Percentiles rank a stretch among this genome's conserved stretches.
Evolutionary conservation across 2,113 vertebrate species (phyloP).

Genomic region (Campylomormyrus tamandua): DNA sequence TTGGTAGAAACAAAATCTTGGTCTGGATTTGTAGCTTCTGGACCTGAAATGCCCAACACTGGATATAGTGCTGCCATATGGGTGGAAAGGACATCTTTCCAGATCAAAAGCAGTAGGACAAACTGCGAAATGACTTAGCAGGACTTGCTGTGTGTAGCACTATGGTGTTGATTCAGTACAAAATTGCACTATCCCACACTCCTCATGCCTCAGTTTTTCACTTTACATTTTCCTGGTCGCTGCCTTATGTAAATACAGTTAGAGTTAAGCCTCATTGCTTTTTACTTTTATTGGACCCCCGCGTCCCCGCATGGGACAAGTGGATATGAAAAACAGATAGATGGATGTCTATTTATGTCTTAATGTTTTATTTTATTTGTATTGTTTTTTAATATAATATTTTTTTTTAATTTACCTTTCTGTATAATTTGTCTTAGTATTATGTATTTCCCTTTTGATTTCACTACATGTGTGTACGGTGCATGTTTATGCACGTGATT

Average conservation of each 20-base stretch:
- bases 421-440: background rate
- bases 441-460: background rate
- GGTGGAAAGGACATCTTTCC: background rate
- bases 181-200: background rate
- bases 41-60: too few species aligned
- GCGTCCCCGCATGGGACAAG: background rate
- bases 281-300: background rate
- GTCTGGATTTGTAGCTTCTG: too few species aligned
- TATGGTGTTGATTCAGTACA: background rate
- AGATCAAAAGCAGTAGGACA: background rate
- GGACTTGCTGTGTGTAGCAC: background rate
- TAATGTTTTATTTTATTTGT: background rate
- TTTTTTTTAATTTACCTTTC: background rate
- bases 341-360: background rate
- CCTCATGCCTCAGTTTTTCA: background rate
- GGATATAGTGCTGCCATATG: background rate
- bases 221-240: background rate
- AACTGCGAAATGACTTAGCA: background rate
- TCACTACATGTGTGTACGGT: background rate
- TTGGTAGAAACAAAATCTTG: too few species aligned
- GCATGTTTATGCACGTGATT: background rate
- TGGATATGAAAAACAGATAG: background rate
- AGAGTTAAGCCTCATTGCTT: background rate
- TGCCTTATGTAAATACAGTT: background rate
- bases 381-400: background rate